A percentile compares a stretch with the other conserved stretches of the same genome.
Evolutionary conservation across 1,140 invertebrate species (phyloP).

Genomic region (Mya arenaria): DNA sequence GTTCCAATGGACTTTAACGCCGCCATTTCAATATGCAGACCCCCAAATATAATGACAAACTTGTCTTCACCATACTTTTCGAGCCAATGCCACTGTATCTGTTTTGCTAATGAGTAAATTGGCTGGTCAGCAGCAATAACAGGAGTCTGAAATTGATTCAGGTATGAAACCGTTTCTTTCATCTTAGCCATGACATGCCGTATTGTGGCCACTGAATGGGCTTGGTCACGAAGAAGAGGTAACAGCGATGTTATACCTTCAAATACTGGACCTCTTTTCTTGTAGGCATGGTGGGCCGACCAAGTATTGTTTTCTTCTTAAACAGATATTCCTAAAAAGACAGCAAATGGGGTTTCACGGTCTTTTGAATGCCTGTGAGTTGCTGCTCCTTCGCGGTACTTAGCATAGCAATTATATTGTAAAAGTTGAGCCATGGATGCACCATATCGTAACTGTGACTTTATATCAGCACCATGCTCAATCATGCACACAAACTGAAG

Average conservation of each 20-base stretch:
- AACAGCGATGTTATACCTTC: constrained; percentile 26
- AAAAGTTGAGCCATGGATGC: constrained; percentile 57
- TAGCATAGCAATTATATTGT: constrained; percentile 54
- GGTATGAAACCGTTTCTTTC: constrained; percentile 17
- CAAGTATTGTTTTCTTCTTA: background rate
- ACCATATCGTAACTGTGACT: background rate
- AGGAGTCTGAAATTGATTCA: constrained; percentile 56
- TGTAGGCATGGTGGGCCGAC: constrained; percentile 19
- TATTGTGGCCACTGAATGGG: constrained; percentile 52
- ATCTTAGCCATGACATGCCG: constrained; percentile 51
- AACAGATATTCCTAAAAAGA: constrained; percentile 52
- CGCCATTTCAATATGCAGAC: constrained; percentile 57
- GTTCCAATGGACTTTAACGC: constrained; percentile 58
- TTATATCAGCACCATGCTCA: constrained; percentile 39
- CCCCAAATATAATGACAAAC: constrained; percentile 58
- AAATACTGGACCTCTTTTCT: constrained; percentile 1
- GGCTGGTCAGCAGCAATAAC: constrained; percentile 62
- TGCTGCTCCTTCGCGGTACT: constrained; percentile 43
- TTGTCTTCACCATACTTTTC: constrained; percentile 66
- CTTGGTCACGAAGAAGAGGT: constrained; percentile 51
- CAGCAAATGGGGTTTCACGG: constrained; percentile 46
- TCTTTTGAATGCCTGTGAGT: constrained; percentile 47
- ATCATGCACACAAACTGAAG: constrained; percentile 58
- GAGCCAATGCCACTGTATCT: constrained; percentile 64
- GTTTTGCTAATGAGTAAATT: constrained; percentile 60